Percentiles rank a stretch among this genome's conserved stretches.
Evolutionary conservation across 2,113 vertebrate genomes (phyloP).

Genomic region (Theristicus caerulescens): DNA sequence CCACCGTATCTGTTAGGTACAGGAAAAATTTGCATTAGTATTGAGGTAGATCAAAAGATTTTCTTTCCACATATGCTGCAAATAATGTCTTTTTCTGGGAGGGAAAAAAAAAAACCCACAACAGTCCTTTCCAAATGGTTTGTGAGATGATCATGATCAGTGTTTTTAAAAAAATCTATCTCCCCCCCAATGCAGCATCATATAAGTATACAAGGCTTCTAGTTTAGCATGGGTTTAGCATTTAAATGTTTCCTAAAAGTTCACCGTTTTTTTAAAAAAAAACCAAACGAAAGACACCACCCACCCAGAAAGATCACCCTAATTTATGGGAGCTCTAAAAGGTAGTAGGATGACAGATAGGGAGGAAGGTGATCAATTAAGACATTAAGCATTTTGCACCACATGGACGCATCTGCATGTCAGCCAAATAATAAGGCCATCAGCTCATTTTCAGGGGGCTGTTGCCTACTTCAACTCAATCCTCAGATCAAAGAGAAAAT

Average conservation of each 20-base stretch:
- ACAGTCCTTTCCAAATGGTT: background rate
- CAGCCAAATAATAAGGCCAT: constrained; percentile 90
- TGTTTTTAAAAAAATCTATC: background rate
- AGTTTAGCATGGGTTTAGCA: background rate
- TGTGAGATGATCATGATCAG: background rate
- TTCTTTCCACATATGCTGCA: background rate
- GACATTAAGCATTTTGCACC: constrained; percentile 98
- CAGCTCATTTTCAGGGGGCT: constrained; percentile 97
- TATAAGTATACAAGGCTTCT: background rate
- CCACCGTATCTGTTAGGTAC: background rate
- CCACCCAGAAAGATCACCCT: background rate
- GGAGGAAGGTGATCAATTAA: constrained; percentile 97
- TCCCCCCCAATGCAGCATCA: background rate
- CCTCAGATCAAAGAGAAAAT: constrained; percentile 92
- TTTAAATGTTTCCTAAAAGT: background rate
- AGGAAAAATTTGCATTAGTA: constrained; percentile 40
- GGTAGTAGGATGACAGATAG: constrained; percentile 67
- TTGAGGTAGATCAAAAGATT: constrained; percentile 44
- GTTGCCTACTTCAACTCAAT: constrained; percentile 83
- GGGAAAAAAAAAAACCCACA: background rate
- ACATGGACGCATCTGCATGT: constrained; percentile 90
- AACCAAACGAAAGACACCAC: background rate
- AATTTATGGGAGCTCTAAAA: constrained; percentile 13
- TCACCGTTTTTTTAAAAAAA: background rate
- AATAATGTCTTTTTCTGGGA: background rate